phyloP scores from a whole-genome alignment of 2,797 vertebrate genomes.

The Malacoctenus gilli region DNA sequence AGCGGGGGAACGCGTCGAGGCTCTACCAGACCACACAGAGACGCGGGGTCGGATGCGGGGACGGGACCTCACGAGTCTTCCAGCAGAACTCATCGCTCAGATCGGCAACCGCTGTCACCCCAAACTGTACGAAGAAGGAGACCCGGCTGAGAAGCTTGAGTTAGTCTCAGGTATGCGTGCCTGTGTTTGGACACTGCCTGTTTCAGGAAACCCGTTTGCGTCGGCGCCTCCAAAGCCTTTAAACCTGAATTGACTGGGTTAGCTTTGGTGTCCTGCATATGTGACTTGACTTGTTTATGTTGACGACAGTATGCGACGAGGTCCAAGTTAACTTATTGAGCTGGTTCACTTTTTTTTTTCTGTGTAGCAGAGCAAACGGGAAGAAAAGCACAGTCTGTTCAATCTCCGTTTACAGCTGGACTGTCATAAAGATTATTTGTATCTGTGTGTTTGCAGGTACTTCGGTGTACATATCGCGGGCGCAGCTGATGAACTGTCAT shows the following conservation, averaged over 20 bases:
- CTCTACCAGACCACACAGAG: constrained; percentile 91
- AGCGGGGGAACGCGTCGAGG: constrained; percentile 89
- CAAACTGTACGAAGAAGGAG: constrained; percentile 94
- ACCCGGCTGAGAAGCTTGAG: constrained; percentile 94
- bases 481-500: constrained; percentile 98
- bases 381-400: too few species aligned
- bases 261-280: constrained; percentile 38
- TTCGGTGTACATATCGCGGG: constrained; percentile 94
- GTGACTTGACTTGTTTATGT: constrained; percentile 59
- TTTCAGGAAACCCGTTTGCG: neutral
- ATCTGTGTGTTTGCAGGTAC: constrained; percentile 83
- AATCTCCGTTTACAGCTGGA: too few species aligned
- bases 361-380: neutral
- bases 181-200: neutral
- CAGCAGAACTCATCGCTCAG: constrained; percentile 93
- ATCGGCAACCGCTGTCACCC: constrained; percentile 96
- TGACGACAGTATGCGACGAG: constrained; percentile 49
- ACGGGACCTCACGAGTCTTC: constrained; percentile 90
- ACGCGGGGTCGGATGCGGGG: constrained; percentile 90
- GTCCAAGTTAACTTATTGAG: constrained; percentile 21
- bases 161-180: constrained; percentile 87
- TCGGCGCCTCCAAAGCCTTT: too few species aligned
- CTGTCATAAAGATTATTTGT: too few species aligned
- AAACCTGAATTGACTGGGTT: constrained; percentile 40
- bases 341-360: constrained; percentile 25